A percentile compares a stretch with the other conserved stretches of the same genome.
Conservation (phyloP, 2,888 invertebrate genomes). For the Saturnia japonica region DNA sequence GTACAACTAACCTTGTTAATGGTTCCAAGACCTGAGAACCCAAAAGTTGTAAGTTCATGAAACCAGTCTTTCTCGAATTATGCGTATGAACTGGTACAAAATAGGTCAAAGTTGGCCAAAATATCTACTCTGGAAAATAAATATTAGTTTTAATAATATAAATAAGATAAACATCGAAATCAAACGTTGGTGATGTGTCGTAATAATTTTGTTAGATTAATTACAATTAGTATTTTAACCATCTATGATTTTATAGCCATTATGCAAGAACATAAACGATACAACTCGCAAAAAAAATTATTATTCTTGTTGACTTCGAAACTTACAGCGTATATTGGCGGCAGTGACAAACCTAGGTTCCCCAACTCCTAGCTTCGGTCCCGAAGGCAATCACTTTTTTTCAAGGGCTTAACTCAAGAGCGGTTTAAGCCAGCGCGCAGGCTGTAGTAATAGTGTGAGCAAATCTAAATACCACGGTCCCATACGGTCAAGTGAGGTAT, state of each 20-base stretch:
- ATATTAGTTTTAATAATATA: background rate
- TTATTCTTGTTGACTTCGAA: background rate
- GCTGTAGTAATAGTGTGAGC: background rate
- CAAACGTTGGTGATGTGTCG: background rate
- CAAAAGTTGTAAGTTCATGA: background rate
- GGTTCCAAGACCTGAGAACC: constrained; percentile 88
- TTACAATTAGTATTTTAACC: background rate
- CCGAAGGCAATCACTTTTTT: background rate
- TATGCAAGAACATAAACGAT: no score
- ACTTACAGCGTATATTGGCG: no score
- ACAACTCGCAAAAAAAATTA: background rate
- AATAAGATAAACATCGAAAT: background rate
- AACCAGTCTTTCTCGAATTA: background rate
- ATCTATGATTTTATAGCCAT: background rate
- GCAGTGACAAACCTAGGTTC: no score
- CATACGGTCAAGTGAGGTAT: no score
- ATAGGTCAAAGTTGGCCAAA: no score
- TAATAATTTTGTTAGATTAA: background rate
- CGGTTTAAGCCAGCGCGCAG: background rate
- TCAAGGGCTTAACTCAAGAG: background rate
- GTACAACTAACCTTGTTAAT: constrained; percentile 88
- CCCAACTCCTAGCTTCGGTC: background rate
- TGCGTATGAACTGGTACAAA: background rate
- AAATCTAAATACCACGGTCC: background rate
- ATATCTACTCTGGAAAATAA: background rate